A percentile compares a stretch with the other conserved stretches of the same genome.
phyloP scores from a whole-genome alignment of 2,888 invertebrate genomes.

The Apodemia duryi region DNA sequence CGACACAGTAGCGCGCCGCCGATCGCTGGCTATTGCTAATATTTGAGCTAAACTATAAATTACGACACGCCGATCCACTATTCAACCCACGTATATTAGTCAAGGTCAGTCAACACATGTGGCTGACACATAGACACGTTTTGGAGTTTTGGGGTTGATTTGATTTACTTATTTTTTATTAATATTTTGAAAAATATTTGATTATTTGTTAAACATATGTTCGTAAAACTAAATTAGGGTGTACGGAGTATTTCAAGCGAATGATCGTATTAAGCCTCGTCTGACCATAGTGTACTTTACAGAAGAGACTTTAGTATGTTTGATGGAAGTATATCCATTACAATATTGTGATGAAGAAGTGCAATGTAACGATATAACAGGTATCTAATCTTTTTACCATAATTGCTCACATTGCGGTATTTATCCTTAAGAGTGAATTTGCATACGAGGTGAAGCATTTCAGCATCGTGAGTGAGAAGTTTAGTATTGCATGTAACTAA shows the following conservation, averaged over 20 bases:
- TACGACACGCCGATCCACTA: conserved; percentile 38
- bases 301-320: not conserved
- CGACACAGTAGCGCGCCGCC: conserved; percentile 27
- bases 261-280: not conserved
- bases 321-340: no score
- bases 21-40: conserved; percentile 35
- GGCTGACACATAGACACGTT: conserved; percentile 43
- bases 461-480: no score
- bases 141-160: conserved; percentile 22
- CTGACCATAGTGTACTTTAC: not conserved
- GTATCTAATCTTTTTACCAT: no score
- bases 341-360: no score
- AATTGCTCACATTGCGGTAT: no score
- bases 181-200: not conserved
- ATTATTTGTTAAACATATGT: not conserved
- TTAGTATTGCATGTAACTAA: no score
- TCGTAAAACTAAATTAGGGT: not conserved
- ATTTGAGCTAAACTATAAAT: conserved; percentile 53
- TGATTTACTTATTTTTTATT: conserved; percentile 19
- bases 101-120: conserved; percentile 63
- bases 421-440: no score
- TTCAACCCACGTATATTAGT: conserved; percentile 51
- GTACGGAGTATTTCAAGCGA: not conserved
- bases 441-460: no score
- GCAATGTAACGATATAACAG: no score